Evolutionary conservation across 2,888 invertebrate species (phyloP).

Genomic region (Yponomeuta cagnagella): DNA sequence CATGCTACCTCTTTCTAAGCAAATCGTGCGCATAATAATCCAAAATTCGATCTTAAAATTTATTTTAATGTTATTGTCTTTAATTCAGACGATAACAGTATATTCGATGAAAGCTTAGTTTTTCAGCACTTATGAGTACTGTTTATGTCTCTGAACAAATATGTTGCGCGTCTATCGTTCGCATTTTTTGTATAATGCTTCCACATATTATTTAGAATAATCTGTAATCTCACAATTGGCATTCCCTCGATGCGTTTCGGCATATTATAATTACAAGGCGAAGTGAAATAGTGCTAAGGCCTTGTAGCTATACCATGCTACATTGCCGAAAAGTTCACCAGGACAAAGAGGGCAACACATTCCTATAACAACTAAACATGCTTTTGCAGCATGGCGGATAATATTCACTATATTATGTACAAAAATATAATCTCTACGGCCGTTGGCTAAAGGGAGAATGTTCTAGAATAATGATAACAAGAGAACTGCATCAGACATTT

Average conservation of each 20-base stretch:
- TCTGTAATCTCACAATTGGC: slow-evolving; percentile 58
- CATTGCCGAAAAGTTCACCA: neutral
- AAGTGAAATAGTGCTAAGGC: neutral
- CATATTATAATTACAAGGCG: neutral
- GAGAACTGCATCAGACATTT: slow-evolving; percentile 5
- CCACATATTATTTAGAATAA: slow-evolving; percentile 64
- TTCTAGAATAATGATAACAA: neutral
- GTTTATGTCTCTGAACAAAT: neutral
- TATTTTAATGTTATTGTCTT: neutral
- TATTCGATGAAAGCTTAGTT: neutral
- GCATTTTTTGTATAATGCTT: slow-evolving; percentile 51
- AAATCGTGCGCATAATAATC: neutral
- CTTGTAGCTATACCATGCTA: neutral
- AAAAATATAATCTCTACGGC: neutral
- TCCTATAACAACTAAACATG: neutral
- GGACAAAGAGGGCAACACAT: neutral
- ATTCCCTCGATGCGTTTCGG: slow-evolving; percentile 20
- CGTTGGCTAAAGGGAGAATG: slow-evolving; percentile 1
- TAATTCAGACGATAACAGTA: neutral
- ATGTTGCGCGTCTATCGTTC: slow-evolving; percentile 13
- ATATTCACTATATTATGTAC: neutral
- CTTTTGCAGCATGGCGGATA: neutral
- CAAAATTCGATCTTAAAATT: neutral
- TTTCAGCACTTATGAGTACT: neutral
- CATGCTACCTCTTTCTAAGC: neutral